phyloP scores from a whole-genome alignment of 2,113 vertebrate species.

The Cottus gobio region DNA sequence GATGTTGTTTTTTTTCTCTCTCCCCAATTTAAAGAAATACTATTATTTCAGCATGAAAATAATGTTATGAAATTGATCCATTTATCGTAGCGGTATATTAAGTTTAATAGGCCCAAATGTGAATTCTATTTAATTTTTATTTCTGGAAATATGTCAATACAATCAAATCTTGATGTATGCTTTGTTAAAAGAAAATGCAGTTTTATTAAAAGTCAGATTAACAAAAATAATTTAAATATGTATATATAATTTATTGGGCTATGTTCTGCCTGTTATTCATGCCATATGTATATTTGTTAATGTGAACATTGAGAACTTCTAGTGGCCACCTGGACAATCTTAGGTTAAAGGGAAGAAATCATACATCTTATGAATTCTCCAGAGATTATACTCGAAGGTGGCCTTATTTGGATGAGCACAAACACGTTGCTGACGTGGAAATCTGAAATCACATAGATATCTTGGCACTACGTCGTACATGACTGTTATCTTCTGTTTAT shows the following conservation, averaged over 20 bases:
- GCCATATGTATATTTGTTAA: not conserved
- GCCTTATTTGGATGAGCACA: not conserved
- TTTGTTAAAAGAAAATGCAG: not conserved
- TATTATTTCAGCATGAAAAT: not conserved
- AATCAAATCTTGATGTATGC: not conserved
- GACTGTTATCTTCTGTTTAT: constrained; percentile 3
- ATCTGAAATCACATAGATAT: not conserved
- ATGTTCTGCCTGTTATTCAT: not conserved
- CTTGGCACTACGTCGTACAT: no score
- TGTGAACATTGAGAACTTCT: not conserved
- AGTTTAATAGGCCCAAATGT: not conserved
- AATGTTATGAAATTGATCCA: not conserved
- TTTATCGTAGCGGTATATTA: not conserved
- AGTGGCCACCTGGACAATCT: no score
- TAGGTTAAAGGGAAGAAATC: not conserved
- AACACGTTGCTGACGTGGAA: not conserved
- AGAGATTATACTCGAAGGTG: not conserved
- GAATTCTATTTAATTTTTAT: not conserved
- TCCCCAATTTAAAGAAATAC: not conserved
- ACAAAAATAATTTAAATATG: not conserved
- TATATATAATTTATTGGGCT: not conserved
- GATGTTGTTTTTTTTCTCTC: not conserved
- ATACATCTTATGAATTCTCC: not conserved
- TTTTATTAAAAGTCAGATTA: not conserved
- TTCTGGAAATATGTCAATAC: not conserved